Percentiles rank a stretch among this genome's conserved stretches.
Conservation (phyloP, 1,140 invertebrate species). For the Conus betulinus region DNA sequence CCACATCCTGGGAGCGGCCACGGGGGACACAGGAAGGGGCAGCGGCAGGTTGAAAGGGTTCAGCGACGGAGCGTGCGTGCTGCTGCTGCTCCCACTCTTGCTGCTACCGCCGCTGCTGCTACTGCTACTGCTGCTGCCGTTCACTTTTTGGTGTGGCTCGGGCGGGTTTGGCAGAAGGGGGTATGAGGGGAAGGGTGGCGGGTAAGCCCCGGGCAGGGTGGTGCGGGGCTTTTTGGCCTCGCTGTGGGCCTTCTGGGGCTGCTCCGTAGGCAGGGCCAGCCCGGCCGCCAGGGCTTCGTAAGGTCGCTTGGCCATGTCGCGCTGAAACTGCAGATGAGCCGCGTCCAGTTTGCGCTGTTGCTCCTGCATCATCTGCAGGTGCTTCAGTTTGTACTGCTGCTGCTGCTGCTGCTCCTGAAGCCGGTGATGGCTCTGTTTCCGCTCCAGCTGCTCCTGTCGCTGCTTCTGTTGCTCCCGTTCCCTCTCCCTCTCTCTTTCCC, state of each 20-base stretch:
- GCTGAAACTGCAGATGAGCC: constrained; percentile 26
- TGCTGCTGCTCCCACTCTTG: not conserved
- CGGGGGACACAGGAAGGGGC: constrained; percentile 28
- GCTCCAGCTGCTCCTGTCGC: constrained; percentile 34
- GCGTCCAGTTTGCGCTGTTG: constrained; percentile 35
- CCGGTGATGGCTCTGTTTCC: not conserved
- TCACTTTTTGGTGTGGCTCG: constrained; percentile 38
- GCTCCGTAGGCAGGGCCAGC: constrained; percentile 3
- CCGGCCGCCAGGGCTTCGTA: constrained; percentile 16
- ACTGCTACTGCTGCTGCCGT: constrained; percentile 15
- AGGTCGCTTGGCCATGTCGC: constrained; percentile 25
- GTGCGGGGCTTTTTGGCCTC: constrained; percentile 24
- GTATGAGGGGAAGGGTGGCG: not conserved
- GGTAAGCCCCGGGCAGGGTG: constrained; percentile 11
- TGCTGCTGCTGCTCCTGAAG: constrained; percentile 24
- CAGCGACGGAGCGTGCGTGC: not conserved
- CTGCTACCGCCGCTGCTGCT: not conserved
- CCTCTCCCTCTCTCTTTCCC: not conserved
- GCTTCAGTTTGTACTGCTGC: constrained; percentile 26
- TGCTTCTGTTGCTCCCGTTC: constrained; percentile 22
- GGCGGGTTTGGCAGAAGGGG: constrained; percentile 19
- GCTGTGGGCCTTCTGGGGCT: constrained; percentile 33
- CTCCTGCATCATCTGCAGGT: constrained; percentile 20
- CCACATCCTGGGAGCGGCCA: constrained; percentile 35
- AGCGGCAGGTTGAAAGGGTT: constrained; percentile 22